Evolutionary conservation across 1,140 invertebrate species (phyloP), one percentile per base, ranked within the genome.

Genomic region (Metopolophium dirhodum): DNA sequence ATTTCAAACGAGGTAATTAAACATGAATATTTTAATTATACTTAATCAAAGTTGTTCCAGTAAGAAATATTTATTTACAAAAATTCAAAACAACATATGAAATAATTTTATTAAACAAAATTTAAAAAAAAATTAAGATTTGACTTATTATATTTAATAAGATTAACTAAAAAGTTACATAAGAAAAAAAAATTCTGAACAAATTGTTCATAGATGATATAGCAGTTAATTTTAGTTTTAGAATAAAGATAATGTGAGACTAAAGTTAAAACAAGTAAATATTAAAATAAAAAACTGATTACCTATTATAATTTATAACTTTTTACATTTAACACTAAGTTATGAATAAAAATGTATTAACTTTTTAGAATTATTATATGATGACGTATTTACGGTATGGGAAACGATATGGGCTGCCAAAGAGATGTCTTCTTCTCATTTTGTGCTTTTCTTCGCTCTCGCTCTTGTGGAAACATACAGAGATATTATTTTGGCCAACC

Each of bases 401-500:
- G 99, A 99, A 95, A 96, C 97, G 61, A 99, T 99, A 94, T 99
- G 99, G 99, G 97, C 98, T n/a, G 98, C 98, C 1, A 96, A 97
- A 94, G 96, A 98, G 95, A 97, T 98, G 90, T 97, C 98, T 41
- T 98, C 98, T 0, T 96, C 96, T 51, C 97, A 99, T 95, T 99
- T 99, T 96, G 98, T 98, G 85, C 95, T 99, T 41, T 99, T 99
- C 95, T 96, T 99, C 94, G 98, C 98, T 0, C 96, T 99, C 68
- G 98, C 98, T 0, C 95, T 99, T 82, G 96, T 99, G 1, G 98
- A 99, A 95, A 98, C 98, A 94, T 99, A 99, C 95, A 95, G 98
- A 90, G 98, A 99, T 95, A 98, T 99, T 94, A 99, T 99, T 82
- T 96, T 99, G 61, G 97, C 98, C 93, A 99, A 99, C 95, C 97